Percentiles rank a stretch among this genome's conserved stretches.
These are phyloP conservation scores for human (Homo sapiens) DNA, from an alignment of 2,113 vertebrate species.

Conservation along the genomic window DNA sequence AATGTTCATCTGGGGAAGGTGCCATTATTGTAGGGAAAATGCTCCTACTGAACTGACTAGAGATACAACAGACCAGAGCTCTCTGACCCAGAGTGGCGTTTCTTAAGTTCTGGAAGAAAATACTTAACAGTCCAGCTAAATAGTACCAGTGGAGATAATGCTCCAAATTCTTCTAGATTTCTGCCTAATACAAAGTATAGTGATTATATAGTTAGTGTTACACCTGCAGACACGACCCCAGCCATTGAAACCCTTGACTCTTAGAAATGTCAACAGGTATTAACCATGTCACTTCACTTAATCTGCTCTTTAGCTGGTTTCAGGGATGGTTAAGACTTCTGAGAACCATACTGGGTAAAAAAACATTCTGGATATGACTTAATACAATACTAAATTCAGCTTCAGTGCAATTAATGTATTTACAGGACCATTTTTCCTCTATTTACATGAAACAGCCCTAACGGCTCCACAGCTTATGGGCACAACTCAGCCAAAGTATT, in stretches of 20 bases:
- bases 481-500: neutral
- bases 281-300: neutral
- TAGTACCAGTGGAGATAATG: neutral
- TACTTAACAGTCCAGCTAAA: neutral
- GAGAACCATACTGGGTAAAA: neutral
- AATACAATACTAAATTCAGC: neutral
- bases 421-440: neutral
- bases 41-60: neutral
- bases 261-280: neutral
- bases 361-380: neutral
- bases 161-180: neutral
- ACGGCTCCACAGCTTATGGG: neutral
- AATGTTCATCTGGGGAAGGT: neutral
- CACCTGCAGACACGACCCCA: neutral
- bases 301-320: neutral
- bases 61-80: too few relatives aligned
- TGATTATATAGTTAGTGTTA: neutral
- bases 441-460: neutral
- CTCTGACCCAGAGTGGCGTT: neutral
- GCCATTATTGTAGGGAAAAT: neutral
- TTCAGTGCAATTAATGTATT: constrained; percentile 36
- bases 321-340: neutral
- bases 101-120: neutral
- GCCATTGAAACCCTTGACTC: neutral
- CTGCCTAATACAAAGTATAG: neutral